Conservation (phyloP, 2,113 vertebrate genomes). For the Phodopus roborovskii region DNA sequence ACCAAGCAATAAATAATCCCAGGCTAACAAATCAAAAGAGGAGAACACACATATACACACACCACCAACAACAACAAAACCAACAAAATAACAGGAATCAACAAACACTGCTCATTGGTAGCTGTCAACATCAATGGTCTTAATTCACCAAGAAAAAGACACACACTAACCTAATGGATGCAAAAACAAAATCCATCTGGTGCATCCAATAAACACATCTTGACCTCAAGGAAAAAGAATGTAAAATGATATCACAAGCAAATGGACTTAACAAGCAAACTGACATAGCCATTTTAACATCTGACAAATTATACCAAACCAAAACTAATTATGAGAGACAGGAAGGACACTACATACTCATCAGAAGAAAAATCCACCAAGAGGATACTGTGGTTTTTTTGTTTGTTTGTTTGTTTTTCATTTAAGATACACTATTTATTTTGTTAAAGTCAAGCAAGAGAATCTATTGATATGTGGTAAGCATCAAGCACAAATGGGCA, state of each 20-base stretch:
- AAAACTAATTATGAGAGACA: not conserved
- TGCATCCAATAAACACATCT: not conserved
- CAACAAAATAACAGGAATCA: not conserved
- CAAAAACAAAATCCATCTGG: not conserved
- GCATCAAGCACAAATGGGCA: conserved; percentile 76
- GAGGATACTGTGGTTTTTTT: not conserved
- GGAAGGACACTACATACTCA: not conserved
- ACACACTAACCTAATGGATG: not conserved
- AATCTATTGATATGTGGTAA: conserved; percentile 77
- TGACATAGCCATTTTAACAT: not conserved
- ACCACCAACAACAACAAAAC: not conserved
- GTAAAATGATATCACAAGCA: not conserved
- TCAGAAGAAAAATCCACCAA: not conserved
- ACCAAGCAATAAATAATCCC: not conserved
- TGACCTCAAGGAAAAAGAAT: not conserved
- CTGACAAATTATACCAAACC: not conserved
- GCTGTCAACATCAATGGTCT: not conserved
- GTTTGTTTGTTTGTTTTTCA: not conserved
- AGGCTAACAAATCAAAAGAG: not conserved
- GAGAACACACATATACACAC: not conserved
- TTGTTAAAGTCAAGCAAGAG: conserved; percentile 81
- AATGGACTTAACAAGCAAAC: not conserved
- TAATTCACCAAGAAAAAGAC: not conserved
- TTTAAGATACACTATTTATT: conserved; percentile 87
- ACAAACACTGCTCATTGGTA: not conserved